phyloP scores from a whole-genome alignment of 2,888 invertebrate species.

The Spisula subtruncata region DNA sequence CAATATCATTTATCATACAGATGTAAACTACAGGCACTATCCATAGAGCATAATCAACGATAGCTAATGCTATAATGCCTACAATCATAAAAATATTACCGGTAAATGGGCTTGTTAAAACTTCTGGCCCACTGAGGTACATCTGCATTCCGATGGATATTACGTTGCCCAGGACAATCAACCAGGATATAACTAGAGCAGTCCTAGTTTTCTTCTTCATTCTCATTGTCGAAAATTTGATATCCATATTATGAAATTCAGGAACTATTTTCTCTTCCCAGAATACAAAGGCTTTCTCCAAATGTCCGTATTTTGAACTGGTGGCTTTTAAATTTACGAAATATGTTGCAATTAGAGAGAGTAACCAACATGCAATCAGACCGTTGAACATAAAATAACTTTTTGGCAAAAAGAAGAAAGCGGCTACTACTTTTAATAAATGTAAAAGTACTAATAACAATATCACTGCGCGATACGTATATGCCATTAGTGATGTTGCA shows the following conservation, averaged over 20 bases:
- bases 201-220: not conserved
- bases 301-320: conserved; percentile 38
- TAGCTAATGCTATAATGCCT: not conserved
- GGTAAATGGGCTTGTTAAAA: conserved; percentile 30
- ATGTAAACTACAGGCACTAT: conserved; percentile 23
- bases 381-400: not conserved
- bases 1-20: not conserved
- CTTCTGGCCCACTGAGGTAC: not conserved
- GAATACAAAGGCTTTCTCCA: conserved; percentile 32
- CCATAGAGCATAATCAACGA: not conserved
- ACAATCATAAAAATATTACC: not conserved
- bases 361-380: conserved; percentile 12
- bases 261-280: conserved; percentile 50
- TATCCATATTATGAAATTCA: conserved; percentile 33
- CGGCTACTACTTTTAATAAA: not conserved
- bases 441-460: not conserved
- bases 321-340: conserved; percentile 38
- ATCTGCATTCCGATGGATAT: conserved; percentile 32
- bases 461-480: conserved; percentile 14
- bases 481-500: conserved; percentile 27
- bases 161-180: conserved; percentile 12
- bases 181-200: conserved; percentile 8
- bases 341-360: not conserved
- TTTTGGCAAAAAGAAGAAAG: conserved; percentile 35
- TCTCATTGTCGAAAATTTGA: conserved; percentile 27